Conservation (phyloP, 1,140 invertebrate genomes). For the Wasmannia auropunctata region DNA sequence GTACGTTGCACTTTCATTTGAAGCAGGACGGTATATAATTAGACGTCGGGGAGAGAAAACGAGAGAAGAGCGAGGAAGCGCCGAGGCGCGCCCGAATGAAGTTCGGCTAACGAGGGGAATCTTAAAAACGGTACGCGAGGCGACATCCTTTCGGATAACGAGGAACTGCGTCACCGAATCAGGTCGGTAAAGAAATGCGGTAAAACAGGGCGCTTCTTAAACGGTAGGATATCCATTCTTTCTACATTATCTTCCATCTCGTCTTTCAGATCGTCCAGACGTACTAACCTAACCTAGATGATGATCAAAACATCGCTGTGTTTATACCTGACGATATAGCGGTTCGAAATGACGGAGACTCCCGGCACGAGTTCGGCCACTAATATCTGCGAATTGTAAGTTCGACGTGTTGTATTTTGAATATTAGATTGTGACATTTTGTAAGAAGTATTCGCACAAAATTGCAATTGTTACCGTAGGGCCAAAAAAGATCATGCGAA, state of each 20-base stretch:
- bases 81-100: too few relatives aligned
- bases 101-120: too few relatives aligned
- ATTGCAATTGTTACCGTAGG: neutral
- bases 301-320: neutral
- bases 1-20: neutral
- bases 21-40: neutral
- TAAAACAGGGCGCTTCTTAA: neutral
- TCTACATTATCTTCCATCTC: neutral
- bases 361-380: neutral
- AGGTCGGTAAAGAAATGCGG: neutral
- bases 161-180: neutral
- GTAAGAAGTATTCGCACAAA: neutral
- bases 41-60: neutral
- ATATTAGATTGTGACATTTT: neutral
- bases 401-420: neutral
- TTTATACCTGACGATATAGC: neutral
- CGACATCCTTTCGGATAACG: neutral
- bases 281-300: too few relatives aligned
- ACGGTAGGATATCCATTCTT: neutral
- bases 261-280: too few relatives aligned
- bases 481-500: too few relatives aligned
- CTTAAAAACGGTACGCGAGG: neutral
- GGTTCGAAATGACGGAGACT: slow-evolving; percentile 8
- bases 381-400: slow-evolving; percentile 40
- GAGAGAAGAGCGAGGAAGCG: neutral